A percentile compares a stretch with the other conserved stretches of the same genome.
These are phyloP conservation scores for Aplysia californica DNA, from an alignment of 1,140 invertebrate species.

Conservation along the genomic window DNA sequence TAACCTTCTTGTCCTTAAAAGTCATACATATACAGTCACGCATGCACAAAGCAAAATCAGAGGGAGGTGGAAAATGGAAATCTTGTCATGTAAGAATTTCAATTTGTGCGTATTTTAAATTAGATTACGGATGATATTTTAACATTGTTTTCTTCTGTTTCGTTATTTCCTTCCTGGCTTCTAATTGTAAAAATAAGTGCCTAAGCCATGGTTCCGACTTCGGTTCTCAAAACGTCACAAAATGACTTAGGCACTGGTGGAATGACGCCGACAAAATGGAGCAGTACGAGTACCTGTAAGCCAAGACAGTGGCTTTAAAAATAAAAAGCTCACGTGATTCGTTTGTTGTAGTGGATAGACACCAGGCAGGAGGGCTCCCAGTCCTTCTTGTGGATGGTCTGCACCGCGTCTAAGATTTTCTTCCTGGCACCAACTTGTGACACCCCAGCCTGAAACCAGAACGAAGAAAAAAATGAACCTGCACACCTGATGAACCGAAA, in stretches of 20 bases:
- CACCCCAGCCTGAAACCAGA: constrained; percentile 59
- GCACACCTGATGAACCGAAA: no score
- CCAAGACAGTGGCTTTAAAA: no score
- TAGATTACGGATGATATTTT: no score
- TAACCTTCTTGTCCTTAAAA: no score
- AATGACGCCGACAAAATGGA: no score
- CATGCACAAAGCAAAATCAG: not conserved
- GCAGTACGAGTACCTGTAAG: no score
- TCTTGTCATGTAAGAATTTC: not conserved
- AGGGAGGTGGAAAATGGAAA: not conserved
- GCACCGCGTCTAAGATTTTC: constrained; percentile 68
- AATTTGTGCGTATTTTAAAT: not conserved
- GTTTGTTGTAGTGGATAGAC: constrained; percentile 59
- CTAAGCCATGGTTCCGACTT: no score
- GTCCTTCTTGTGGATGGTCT: constrained; percentile 68
- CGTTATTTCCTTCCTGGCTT: no score
- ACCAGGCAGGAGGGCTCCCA: constrained; percentile 69
- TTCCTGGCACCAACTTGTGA: constrained; percentile 66
- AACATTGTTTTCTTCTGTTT: no score
- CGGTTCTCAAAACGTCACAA: no score
- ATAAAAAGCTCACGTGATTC: constrained; percentile 59
- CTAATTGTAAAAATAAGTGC: no score
- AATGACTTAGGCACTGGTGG: no score
- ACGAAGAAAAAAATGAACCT: not conserved
- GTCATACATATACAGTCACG: not conserved